Evolutionary conservation across 2,888 invertebrate genomes (phyloP).

Genomic region (Timema cristinae): DNA sequence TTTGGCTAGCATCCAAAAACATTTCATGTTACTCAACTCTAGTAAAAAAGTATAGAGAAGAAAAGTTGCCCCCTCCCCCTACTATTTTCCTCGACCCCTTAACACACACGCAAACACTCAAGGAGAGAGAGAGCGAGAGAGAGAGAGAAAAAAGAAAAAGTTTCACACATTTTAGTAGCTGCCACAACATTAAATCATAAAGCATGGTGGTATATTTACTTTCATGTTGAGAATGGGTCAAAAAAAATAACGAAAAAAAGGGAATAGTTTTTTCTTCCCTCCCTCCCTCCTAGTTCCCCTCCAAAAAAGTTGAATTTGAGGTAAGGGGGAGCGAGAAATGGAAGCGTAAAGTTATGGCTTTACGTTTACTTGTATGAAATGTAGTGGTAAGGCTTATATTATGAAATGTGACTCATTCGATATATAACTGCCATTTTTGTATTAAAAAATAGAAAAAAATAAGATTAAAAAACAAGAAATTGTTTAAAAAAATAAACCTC

Average conservation of each 20-base stretch:
- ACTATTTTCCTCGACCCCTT: no score
- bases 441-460: no score
- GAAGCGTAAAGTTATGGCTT: conserved; percentile 12
- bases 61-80: no score
- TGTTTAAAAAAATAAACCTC: no score
- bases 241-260: not conserved
- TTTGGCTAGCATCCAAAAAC: no score
- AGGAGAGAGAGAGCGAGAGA: not conserved
- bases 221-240: not conserved
- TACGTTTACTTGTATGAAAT: conserved; percentile 1
- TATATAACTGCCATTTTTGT: no score
- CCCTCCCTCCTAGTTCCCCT: not conserved
- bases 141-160: not conserved
- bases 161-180: conserved; percentile 8
- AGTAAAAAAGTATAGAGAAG: no score
- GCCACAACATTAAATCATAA: conserved; percentile 13
- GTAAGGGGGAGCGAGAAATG: not conserved
- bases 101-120: not conserved
- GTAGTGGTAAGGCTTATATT: no score
- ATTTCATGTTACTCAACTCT: no score
- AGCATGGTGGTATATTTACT: conserved; percentile 13
- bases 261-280: not conserved
- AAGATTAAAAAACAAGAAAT: no score
- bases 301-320: not conserved
- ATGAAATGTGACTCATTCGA: no score